Conservation (phyloP, 1,140 invertebrate genomes). For the Cotesia vestalis region DNA sequence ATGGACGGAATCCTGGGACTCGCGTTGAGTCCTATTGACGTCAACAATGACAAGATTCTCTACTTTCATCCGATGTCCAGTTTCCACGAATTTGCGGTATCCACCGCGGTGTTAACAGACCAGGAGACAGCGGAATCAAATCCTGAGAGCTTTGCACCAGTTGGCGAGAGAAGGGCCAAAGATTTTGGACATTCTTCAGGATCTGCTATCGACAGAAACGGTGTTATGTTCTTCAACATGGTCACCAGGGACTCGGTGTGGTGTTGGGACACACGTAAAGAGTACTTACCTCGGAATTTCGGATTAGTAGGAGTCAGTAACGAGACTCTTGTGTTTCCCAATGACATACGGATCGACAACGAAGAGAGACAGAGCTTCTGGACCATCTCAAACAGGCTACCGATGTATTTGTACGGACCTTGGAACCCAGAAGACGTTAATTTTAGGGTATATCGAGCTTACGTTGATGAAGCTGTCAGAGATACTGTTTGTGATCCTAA, state of each 20-base stretch:
- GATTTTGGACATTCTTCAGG: constrained; percentile 76
- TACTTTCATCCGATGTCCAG: constrained; percentile 85
- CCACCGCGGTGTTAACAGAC: constrained; percentile 71
- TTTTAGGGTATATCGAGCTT: constrained; percentile 75
- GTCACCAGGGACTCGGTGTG: constrained; percentile 77
- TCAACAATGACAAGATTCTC: constrained; percentile 69
- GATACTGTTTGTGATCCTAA: constrained; percentile 76
- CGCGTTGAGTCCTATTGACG: constrained; percentile 71
- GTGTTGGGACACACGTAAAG: constrained; percentile 81
- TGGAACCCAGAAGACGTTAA: constrained; percentile 75
- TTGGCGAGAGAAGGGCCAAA: constrained; percentile 70
- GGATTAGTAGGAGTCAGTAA: constrained; percentile 70
- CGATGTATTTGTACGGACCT: constrained; percentile 76
- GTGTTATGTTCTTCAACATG: constrained; percentile 81
- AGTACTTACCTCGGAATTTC: constrained; percentile 71
- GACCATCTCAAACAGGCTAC: constrained; percentile 78
- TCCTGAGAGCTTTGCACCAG: constrained; percentile 69
- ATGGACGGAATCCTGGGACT: constrained; percentile 83
- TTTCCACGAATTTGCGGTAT: constrained; percentile 77
- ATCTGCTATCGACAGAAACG: constrained; percentile 74
- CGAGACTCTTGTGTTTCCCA: constrained; percentile 76
- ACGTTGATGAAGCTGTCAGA: constrained; percentile 69
- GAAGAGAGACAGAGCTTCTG: constrained; percentile 75
- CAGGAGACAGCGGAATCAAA: constrained; percentile 66
- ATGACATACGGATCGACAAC: constrained; percentile 80